phyloP scores from a whole-genome alignment of 2,888 invertebrate species.

The Nomada ruficornis region DNA sequence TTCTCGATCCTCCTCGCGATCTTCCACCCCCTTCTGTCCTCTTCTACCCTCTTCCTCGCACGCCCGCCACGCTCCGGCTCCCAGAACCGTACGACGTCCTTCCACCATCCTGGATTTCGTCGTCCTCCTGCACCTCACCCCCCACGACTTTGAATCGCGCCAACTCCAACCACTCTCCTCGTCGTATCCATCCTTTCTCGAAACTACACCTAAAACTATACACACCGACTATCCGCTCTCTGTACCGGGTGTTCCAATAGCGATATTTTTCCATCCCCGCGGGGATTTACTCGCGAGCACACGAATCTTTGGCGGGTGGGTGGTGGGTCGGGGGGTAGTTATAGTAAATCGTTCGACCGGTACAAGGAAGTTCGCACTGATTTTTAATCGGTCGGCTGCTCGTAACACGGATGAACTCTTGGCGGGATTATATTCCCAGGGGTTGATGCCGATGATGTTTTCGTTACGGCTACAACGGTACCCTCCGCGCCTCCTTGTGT shows the following conservation, averaged over 20 bases:
- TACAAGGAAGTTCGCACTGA: slow-evolving; percentile 25
- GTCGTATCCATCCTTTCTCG: slow-evolving; percentile 74
- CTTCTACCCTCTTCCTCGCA: slow-evolving; percentile 34
- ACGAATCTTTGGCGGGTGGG: too few species aligned
- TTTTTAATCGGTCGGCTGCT: slow-evolving; percentile 38
- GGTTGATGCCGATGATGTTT: background rate
- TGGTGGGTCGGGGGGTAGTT: background rate
- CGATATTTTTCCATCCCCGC: slow-evolving; percentile 25
- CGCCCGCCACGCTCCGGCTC: slow-evolving; percentile 21
- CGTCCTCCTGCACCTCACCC: slow-evolving; percentile 53
- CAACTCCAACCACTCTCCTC: slow-evolving; percentile 75
- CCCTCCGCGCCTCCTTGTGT: background rate
- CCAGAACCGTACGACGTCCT: slow-evolving; percentile 41
- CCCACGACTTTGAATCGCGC: slow-evolving; percentile 79
- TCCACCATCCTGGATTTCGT: slow-evolving; percentile 54
- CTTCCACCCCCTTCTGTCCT: slow-evolving; percentile 19
- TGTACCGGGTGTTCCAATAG: slow-evolving; percentile 55
- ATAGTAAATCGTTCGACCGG: slow-evolving; percentile 46
- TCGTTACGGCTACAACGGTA: background rate
- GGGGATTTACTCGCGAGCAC: slow-evolving; percentile 15
- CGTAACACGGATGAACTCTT: background rate
- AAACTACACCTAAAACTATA: slow-evolving; percentile 82
- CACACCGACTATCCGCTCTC: slow-evolving; percentile 75
- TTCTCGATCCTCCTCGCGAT: slow-evolving; percentile 2
- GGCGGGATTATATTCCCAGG: background rate